These are phyloP conservation scores for Ectemnius lituratus DNA, from an alignment of 2,888 invertebrate species.

Conservation along the genomic window DNA sequence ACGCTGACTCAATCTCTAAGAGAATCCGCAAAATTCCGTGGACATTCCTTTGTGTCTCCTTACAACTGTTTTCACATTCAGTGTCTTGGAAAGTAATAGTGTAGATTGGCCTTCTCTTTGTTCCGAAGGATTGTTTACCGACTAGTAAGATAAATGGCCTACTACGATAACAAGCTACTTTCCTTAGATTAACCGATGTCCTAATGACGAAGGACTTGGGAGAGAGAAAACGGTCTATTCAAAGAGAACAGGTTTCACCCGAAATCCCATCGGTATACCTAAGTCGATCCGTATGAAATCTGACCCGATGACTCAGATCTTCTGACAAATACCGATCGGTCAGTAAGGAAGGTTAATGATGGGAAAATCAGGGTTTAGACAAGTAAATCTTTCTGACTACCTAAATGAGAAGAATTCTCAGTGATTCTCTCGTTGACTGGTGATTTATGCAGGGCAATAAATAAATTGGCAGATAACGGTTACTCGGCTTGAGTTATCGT, in stretches of 20 bases:
- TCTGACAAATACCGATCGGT: too few relatives aligned
- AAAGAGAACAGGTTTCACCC: not conserved
- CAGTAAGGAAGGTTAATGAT: too few relatives aligned
- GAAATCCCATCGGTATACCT: too few relatives aligned
- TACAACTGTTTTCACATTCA: too few relatives aligned
- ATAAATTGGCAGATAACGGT: conserved; percentile 64
- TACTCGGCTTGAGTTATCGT: conserved; percentile 52
- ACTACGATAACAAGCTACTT: conserved; percentile 35
- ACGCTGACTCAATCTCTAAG: too few relatives aligned
- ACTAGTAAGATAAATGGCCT: conserved; percentile 22
- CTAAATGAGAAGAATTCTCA: not conserved
- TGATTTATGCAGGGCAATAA: conserved; percentile 62
- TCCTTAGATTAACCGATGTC: conserved; percentile 32
- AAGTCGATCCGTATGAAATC: too few relatives aligned
- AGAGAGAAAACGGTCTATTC: conserved; percentile 20
- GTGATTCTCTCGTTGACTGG: conserved; percentile 9
- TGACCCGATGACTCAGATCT: too few relatives aligned
- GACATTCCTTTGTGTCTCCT: too few relatives aligned
- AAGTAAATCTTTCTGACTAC: too few relatives aligned
- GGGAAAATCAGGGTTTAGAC: too few relatives aligned
- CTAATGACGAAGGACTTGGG: conserved; percentile 38
- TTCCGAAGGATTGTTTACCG: conserved; percentile 30
- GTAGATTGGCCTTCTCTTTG: conserved; percentile 10
- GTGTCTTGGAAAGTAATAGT: not conserved
- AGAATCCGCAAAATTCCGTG: too few relatives aligned